These are phyloP conservation scores for Procambarus clarkii DNA, from an alignment of 1,140 invertebrate genomes.

Conservation along the genomic window DNA sequence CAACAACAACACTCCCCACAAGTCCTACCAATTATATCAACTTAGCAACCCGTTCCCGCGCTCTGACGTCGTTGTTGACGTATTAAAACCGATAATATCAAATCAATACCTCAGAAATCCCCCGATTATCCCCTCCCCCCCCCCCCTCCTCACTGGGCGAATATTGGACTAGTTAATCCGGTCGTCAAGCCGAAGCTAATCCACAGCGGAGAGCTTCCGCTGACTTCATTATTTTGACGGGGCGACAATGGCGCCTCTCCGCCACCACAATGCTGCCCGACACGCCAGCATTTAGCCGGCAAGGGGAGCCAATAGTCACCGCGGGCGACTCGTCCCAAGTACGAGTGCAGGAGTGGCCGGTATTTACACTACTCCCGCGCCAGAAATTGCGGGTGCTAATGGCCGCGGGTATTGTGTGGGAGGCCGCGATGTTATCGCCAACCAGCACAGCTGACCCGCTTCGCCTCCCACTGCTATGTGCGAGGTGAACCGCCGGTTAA, in stretches of 20 bases:
- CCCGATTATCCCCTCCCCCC: background rate
- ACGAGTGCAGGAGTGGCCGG: no score
- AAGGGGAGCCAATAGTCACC: background rate
- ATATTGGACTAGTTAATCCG: slow-evolving; percentile 19
- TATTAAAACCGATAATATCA: slow-evolving; percentile 48
- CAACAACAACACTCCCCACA: background rate
- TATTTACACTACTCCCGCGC: no score
- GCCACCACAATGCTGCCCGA: background rate
- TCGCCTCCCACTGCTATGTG: no score
- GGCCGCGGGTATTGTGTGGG: no score
- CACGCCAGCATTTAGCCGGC: background rate
- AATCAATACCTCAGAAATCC: slow-evolving; percentile 23
- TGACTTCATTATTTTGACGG: slow-evolving; percentile 47
- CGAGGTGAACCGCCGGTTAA: no score
- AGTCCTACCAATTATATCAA: background rate
- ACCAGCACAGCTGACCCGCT: no score
- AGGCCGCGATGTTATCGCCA: no score
- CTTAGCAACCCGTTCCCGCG: background rate
- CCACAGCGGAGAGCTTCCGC: slow-evolving; percentile 12
- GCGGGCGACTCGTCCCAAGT: no score
- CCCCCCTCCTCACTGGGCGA: no score
- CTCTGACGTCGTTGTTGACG: slow-evolving; percentile 5
- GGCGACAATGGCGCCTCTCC: background rate
- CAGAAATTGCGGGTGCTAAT: no score
- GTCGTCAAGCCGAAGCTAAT: background rate